A percentile compares a stretch with the other conserved stretches of the same genome.
Evolutionary conservation across 2,113 vertebrate genomes (phyloP).

Genomic region (Antigone vipio): DNA sequence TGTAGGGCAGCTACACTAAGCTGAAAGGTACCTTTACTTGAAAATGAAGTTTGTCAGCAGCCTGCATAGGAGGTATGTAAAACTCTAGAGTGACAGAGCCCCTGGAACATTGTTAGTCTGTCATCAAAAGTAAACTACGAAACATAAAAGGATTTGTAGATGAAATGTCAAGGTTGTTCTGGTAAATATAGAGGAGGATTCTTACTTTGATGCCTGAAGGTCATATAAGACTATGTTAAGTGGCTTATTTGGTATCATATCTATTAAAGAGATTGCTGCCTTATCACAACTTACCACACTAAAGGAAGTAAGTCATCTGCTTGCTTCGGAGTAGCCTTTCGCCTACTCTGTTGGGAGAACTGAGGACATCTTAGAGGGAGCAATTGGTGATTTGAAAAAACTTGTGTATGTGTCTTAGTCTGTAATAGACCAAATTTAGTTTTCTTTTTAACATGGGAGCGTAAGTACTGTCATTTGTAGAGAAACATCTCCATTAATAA

Average conservation of each 20-base stretch:
- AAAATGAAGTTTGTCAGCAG: neutral
- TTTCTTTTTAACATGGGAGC: neutral
- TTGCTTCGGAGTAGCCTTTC: neutral
- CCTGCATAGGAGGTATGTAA: neutral
- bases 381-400: neutral
- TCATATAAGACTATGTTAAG: neutral
- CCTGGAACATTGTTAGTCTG: neutral
- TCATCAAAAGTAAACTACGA: neutral
- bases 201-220: neutral
- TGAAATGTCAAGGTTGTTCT: conserved; percentile 25
- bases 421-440: neutral
- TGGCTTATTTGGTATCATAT: conserved; percentile 15
- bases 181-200: neutral
- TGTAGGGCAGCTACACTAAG: neutral
- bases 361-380: neutral
- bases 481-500: neutral
- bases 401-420: accelerated
- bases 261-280: conserved; percentile 6
- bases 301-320: neutral
- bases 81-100: neutral
- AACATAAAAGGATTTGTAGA: neutral
- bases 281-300: neutral
- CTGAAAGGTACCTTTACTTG: neutral
- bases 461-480: neutral
- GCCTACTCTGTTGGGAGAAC: neutral